Evolutionary conservation across 2,888 invertebrate genomes (phyloP), one percentile per base, ranked within the genome.

Genomic region (Brachyptera risi): DNA sequence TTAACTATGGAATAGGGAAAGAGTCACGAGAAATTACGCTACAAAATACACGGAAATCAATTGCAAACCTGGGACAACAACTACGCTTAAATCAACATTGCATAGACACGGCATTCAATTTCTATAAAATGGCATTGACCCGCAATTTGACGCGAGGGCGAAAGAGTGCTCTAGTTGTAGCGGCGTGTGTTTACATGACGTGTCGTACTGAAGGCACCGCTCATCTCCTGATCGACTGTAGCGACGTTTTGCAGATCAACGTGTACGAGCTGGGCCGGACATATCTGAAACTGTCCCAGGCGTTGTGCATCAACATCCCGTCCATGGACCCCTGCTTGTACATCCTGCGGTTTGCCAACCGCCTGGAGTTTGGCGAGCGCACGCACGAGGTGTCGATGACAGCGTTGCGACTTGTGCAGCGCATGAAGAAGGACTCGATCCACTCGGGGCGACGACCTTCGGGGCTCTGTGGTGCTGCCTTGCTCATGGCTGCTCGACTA

Each of bases 361-460:
- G 92, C 71, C 79, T 99, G 59, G 91, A 96, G 73, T 90, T 97
- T 72, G 95, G 88, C 0, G 87, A 89, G 1, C 95, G 95, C 76
- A 91, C 92, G 11, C 94, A 96, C 71, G 94, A 95, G 73, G 97
- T 99, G 3, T 90, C 92, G 59, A 92, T 90, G 83, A 96, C 98
- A 1, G 98, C 98, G 0, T 79, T 95, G 61, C 83, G 98, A 60
- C 80, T 99, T 63, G 94, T 98, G 21, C 91, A 95, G 76, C 82
- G 99, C 69, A 99, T 99, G 99, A 98, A 97, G 76, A 84, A 93
- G 70, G 99, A 99, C 76, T 97, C 95, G 74, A 90, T 99, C 75
- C 95, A 96, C 74, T 93, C 92, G 0, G 99, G 99, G 5, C 81
- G 99, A 62, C 79, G 97, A 68, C 98, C 99, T 1, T 96, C 97